These are phyloP conservation scores for Tragelaphus scriptus DNA, from an alignment of 2,113 vertebrate species.

Conservation along the genomic window DNA sequence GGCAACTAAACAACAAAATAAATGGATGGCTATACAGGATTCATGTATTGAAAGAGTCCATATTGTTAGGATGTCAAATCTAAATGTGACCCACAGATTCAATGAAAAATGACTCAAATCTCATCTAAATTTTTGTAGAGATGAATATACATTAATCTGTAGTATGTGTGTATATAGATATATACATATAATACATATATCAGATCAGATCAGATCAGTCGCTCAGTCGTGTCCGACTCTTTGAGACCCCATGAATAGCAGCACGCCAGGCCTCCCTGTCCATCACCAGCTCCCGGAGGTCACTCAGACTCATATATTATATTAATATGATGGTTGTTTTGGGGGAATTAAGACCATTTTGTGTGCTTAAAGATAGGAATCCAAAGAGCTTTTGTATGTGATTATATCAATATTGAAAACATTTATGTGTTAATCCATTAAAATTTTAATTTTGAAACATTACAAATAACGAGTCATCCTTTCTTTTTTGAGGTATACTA, in stretches of 20 bases:
- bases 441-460: background rate
- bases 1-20: background rate
- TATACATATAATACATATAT: background rate
- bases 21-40: background rate
- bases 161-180: background rate
- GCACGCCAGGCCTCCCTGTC: too few species aligned
- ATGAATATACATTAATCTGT: background rate
- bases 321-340: background rate
- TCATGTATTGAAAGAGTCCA: background rate
- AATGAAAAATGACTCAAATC: background rate
- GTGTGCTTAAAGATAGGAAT: background rate
- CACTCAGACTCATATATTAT: too few species aligned
- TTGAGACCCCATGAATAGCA: too few species aligned
- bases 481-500: background rate
- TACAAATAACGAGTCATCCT: background rate
- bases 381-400: background rate
- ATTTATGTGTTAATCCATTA: background rate
- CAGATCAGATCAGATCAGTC: too few species aligned
- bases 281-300: too few species aligned
- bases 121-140: background rate
- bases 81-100: background rate
- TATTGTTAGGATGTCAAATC: background rate
- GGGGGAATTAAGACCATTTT: background rate
- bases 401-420: background rate
- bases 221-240: too few species aligned